Conservation (phyloP, 2,113 vertebrate genomes). For the Thomomys bottae region DNA sequence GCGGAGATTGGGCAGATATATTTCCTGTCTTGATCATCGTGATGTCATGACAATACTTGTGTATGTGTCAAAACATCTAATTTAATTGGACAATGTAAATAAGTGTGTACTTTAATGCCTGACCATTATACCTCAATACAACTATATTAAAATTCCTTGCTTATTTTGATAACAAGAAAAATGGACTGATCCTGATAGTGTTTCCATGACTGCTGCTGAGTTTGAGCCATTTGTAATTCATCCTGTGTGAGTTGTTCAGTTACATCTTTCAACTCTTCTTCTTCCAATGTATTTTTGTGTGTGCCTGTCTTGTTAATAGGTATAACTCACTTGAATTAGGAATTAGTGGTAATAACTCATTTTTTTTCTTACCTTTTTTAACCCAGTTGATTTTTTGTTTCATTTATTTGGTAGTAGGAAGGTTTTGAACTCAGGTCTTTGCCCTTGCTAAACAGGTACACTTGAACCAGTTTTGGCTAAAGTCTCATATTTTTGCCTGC, state of each 20-base stretch:
- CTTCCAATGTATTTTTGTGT: not conserved
- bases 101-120: not conserved
- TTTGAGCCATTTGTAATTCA: not conserved
- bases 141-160: not conserved
- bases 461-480: too few species aligned
- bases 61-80: not conserved
- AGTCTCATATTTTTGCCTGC: too few species aligned
- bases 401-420: not conserved
- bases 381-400: conserved; percentile 27
- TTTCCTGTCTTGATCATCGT: not conserved
- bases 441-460: too few species aligned
- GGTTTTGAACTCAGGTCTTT: too few species aligned
- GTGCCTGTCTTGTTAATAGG: not conserved
- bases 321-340: not conserved
- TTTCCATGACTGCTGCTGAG: not conserved
- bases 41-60: not conserved
- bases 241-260: conserved; percentile 20
- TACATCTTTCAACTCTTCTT: not conserved
- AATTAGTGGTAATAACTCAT: not conserved
- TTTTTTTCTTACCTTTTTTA: not conserved
- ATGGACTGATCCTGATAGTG: not conserved
- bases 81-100: not conserved
- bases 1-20: not conserved
- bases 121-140: not conserved
- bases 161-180: not conserved